Base-by-base conservation (phyloP, 2,797 vertebrate genomes). In the Phoeniculus purpureus region DNA sequence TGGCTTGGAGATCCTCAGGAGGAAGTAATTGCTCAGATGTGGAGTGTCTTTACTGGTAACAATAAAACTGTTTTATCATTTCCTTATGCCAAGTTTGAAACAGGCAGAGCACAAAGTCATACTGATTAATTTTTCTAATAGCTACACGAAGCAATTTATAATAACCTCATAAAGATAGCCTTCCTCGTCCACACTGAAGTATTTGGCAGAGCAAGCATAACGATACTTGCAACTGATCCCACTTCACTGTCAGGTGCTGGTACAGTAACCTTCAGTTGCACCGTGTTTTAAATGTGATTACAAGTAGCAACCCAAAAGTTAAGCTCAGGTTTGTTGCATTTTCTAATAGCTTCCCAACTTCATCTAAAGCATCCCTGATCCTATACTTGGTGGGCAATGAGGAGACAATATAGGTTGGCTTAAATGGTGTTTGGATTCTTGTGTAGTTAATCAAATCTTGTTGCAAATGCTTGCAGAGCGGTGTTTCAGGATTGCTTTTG, bases 401-500 rank as follows among this genome's bases (percentile, higher is more conserved):
- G 76, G 81, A 80, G 71, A 40, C 23, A 59, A 56, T 27, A 23
- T 56, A 22, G 50, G 87, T 37, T 66, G 73, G 31, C 93, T 94
- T 76, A 85, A 94, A 77, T 29, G 3, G 14, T 81, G 54, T 26
- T 75, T 76, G 75, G 81, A 94, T 92, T 96, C 95, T 87, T 66
- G 91, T 94, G 88, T 77, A 72, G 47, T 89, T 94, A 89, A 92
- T 92, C 65, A 64, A 54, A 74, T 78, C 88, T 81, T 79, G 47
- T 92, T 50, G 81, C 9, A 8, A 45, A 60, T 79, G 65, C 91
- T 95, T 90, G 59, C 61, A 86, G 91, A 92, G 51, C 10, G 40
- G 67, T 67, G 85, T 97, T 97, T 97, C 94, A 96, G 96, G 94
- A 95, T 97, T 97, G 94, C 96, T 97, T 96, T 97, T 94, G 94